Percentiles rank a stretch among this genome's conserved stretches.
These are phyloP conservation scores for Morone chrysops DNA, from an alignment of 2,113 vertebrate genomes.

Conservation along the genomic window DNA sequence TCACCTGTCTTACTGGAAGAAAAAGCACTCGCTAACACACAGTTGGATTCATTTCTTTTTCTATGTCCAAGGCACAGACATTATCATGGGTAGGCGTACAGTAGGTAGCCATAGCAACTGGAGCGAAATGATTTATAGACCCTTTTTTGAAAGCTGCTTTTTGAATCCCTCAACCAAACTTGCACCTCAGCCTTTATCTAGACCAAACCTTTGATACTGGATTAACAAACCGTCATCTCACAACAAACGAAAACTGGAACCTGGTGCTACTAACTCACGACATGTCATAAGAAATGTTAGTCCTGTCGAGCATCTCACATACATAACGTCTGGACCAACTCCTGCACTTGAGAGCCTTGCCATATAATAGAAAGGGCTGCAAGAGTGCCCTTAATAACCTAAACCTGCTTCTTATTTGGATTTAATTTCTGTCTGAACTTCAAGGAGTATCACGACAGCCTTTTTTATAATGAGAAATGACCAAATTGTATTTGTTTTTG, in stretches of 20 bases:
- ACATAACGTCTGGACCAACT: background rate
- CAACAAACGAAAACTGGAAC: conserved; percentile 56
- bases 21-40: conserved; percentile 31
- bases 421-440: conserved; percentile 30
- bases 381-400: background rate
- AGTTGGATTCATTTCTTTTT: conserved; percentile 62
- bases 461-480: background rate
- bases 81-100: conserved; percentile 75
- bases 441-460: background rate
- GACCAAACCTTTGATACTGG: conserved; percentile 66
- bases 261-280: conserved; percentile 61
- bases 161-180: conserved; percentile 51
- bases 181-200: conserved; percentile 57
- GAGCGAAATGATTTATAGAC: conserved; percentile 46
- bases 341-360: conserved; percentile 17
- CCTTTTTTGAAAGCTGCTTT: conserved; percentile 66
- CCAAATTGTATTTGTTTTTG: conserved; percentile 4
- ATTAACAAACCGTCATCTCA: conserved; percentile 36
- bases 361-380: conserved; percentile 5
- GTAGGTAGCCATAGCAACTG: conserved; percentile 50
- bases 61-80: conserved; percentile 83
- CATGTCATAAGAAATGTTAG: background rate
- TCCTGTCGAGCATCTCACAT: conserved; percentile 8
- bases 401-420: conserved; percentile 28
- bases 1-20: conserved; percentile 43